phyloP scores from a whole-genome alignment of 2,113 vertebrate species.

The Prolemur simus region DNA sequence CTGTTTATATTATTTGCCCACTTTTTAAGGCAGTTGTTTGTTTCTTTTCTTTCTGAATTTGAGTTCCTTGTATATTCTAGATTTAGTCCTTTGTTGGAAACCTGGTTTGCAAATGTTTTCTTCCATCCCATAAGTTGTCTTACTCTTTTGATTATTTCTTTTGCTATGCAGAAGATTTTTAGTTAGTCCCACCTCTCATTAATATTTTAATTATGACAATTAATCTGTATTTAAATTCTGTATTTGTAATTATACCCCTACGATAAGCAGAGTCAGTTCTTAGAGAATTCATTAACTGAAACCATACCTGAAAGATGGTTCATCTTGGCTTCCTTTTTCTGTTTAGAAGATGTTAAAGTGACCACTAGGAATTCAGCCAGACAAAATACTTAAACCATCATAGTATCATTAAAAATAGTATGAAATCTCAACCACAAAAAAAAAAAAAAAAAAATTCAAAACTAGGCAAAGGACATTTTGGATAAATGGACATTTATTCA shows the following conservation, averaged over 20 bases:
- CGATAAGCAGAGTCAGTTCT: not conserved
- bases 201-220: not conserved
- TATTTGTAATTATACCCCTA: not conserved
- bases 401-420: not conserved
- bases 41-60: too few species aligned
- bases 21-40: too few species aligned
- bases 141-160: too few species aligned
- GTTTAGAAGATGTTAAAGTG: not conserved
- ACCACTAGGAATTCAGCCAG: not conserved
- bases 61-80: too few species aligned
- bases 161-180: too few species aligned
- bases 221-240: not conserved
- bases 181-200: not conserved
- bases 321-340: not conserved
- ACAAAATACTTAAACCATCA: not conserved
- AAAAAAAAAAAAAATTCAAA: not conserved
- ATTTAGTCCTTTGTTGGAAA: too few species aligned
- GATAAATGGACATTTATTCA: not conserved
- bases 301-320: not conserved
- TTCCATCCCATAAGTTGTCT: too few species aligned
- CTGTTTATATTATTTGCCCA: too few species aligned
- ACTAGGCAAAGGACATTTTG: not conserved
- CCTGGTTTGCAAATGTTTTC: too few species aligned
- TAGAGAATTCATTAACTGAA: conserved; percentile 10
- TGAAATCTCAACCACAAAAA: not conserved